Evolutionary conservation across 2,113 vertebrate genomes (phyloP).

Genomic region (Silurus asotus): DNA sequence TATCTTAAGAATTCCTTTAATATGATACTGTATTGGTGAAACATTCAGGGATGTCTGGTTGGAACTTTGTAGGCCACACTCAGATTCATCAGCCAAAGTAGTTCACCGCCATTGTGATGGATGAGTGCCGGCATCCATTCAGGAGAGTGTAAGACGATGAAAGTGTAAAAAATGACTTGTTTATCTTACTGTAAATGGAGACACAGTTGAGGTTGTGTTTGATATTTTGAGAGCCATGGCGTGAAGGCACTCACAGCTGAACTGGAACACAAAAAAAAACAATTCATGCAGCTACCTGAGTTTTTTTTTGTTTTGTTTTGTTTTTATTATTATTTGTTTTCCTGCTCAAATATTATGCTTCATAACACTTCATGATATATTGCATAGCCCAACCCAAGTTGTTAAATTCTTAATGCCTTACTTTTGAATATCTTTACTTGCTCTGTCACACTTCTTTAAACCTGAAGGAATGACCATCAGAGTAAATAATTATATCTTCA

Average conservation of each 20-base stretch:
- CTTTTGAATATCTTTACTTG: background rate
- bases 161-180: background rate
- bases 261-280: too few relatives aligned
- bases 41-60: background rate
- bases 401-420: background rate
- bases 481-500: background rate
- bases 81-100: background rate
- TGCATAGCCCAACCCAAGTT: background rate
- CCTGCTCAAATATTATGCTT: background rate
- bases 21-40: background rate
- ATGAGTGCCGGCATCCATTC: background rate
- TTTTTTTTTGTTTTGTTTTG: too few relatives aligned
- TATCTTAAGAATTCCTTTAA: background rate
- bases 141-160: background rate
- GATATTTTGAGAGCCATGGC: too few relatives aligned
- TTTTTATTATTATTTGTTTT: background rate
- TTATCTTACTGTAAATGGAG: too few relatives aligned
- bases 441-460: background rate
- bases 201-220: too few relatives aligned
- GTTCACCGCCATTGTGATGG: background rate
- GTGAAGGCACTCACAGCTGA: too few relatives aligned
- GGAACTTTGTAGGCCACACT: background rate
- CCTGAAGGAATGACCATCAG: background rate
- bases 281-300: too few relatives aligned
- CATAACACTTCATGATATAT: background rate